Percentiles rank a stretch among this genome's conserved stretches.
phyloP scores from a whole-genome alignment of 2,797 vertebrate genomes.

The Gymnocypris eckloni region DNA sequence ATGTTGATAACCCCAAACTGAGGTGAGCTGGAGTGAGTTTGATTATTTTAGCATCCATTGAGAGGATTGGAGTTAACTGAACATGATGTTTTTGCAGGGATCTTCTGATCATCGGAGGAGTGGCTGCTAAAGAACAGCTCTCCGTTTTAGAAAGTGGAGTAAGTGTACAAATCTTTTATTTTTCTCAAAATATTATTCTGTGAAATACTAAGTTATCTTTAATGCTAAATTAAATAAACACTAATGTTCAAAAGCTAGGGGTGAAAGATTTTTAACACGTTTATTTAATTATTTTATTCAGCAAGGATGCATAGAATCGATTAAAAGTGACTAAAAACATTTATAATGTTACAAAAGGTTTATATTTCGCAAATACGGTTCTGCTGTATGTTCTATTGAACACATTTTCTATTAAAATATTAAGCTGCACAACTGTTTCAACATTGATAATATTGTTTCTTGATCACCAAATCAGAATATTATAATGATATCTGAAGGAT shows the following conservation, averaged over 20 bases:
- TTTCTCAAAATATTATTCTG: background rate
- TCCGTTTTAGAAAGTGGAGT: slow-evolving; percentile 92
- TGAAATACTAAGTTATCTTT: background rate
- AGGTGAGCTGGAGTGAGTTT: slow-evolving; percentile 76
- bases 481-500: background rate
- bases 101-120: slow-evolving; percentile 94
- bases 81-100: slow-evolving; percentile 77
- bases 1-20: slow-evolving; percentile 91
- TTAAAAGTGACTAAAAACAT: background rate
- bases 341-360: background rate
- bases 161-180: slow-evolving; percentile 61
- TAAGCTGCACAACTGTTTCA: background rate
- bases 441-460: background rate
- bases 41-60: background rate
- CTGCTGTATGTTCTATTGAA: background rate
- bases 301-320: background rate
- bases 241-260: background rate
- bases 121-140: slow-evolving; percentile 95
- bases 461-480: background rate
- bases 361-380: background rate
- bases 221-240: background rate
- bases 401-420: background rate
- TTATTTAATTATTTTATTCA: background rate
- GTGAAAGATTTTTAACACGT: background rate
- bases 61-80: background rate